Percentiles rank a stretch among this genome's conserved stretches.
Evolutionary conservation across 2,113 vertebrate genomes (phyloP).

Genomic region (Phylloscopus trochilus): DNA sequence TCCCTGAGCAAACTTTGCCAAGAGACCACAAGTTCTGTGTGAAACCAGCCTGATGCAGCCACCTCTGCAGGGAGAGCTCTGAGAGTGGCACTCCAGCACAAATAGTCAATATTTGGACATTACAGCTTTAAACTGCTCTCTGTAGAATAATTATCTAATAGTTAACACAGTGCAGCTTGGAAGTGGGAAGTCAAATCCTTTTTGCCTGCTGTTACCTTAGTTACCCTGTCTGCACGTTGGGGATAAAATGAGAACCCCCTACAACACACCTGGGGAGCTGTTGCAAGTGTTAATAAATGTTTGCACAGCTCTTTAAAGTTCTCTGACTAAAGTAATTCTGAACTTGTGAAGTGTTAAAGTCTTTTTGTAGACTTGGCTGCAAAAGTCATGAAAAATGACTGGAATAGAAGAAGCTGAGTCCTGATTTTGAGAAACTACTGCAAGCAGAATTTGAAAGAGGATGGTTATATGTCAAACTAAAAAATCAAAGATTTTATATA

Average conservation of each 20-base stretch:
- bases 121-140: not conserved
- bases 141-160: constrained; percentile 27
- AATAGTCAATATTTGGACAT: constrained; percentile 24
- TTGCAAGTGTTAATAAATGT: constrained; percentile 28
- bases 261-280: not conserved
- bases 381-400: not conserved
- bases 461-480: not conserved
- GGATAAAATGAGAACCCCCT: constrained; percentile 36
- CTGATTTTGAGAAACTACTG: not conserved
- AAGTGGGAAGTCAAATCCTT: constrained; percentile 54
- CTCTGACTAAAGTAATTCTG: not conserved
- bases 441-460: constrained; percentile 9
- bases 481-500: not conserved
- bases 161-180: constrained; percentile 43
- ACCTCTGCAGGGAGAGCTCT: not conserved
- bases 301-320: constrained; percentile 27
- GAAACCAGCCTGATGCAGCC: not conserved
- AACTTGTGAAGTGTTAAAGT: constrained; percentile 34
- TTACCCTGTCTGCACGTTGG: constrained; percentile 7
- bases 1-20: not conserved
- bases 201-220: constrained; percentile 52
- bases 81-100: not conserved
- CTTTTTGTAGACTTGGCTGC: constrained; percentile 28
- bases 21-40: not conserved
- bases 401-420: constrained; percentile 20